Percentiles rank a stretch among this genome's conserved stretches.
phyloP scores from a whole-genome alignment of 2,113 vertebrate genomes.

The Acrocephalus kingi region DNA sequence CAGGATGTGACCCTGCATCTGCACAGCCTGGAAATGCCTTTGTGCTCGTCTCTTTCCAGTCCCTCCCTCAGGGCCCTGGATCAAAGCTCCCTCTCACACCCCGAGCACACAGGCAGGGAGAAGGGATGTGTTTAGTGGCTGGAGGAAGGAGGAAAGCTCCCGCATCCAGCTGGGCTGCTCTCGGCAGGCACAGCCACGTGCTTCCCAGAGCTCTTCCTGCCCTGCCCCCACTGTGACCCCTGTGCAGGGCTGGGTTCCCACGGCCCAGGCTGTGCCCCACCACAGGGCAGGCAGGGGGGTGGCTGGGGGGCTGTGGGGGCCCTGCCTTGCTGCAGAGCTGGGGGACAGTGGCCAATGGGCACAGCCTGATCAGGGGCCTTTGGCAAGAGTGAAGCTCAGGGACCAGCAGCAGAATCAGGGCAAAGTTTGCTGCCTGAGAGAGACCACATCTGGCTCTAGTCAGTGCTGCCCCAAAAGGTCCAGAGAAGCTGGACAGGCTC shows the following conservation, averaged over 20 bases:
- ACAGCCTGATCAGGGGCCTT: neutral
- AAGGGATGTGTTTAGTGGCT: neutral
- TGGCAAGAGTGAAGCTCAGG: neutral
- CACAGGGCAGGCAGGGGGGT: neutral
- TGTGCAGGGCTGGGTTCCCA: neutral
- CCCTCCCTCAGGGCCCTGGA: neutral
- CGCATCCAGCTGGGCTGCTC: neutral
- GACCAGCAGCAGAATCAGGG: neutral
- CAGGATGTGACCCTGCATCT: neutral
- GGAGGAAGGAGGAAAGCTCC: neutral
- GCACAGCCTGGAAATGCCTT: constrained; percentile 26
- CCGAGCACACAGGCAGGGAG: neutral
- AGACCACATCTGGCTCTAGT: neutral
- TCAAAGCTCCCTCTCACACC: constrained; percentile 35
- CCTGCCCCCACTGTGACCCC: neutral
- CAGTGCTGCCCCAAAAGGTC: neutral
- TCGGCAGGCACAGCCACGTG: neutral
- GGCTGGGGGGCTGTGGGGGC: neutral
- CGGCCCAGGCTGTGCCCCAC: neutral
- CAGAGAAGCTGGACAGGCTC: neutral
- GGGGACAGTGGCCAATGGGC: neutral
- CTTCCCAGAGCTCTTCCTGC: neutral
- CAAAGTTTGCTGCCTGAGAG: neutral
- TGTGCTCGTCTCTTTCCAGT: neutral
- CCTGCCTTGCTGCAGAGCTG: fast-evolving